Evolutionary conservation across 2,888 invertebrate genomes (phyloP), one percentile per base, ranked within the genome.

Genomic region (Lasius platythorax): DNA sequence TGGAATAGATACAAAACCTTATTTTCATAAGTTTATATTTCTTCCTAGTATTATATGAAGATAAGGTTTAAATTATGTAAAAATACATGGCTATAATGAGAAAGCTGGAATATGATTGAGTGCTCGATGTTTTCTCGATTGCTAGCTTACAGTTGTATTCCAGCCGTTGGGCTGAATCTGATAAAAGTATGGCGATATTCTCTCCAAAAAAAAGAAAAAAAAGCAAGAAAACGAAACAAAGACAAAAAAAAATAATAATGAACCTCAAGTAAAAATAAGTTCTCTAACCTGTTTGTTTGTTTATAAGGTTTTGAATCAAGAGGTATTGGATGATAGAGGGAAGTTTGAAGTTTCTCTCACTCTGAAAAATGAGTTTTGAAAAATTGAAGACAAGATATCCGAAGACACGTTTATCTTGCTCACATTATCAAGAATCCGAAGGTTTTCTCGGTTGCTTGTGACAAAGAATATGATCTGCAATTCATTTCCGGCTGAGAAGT

Each of bases 281-380:
- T 94, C 93, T 95, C 95, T 95, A 95, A 95, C 94, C 93, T 93
- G 92, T 97, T 97, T 97, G 97, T 97, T 97, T 97, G 96, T 97
- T 97, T 97, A 96, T 97, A 97, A 97, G 97, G 97, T 97, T 96
- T 97, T 97, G 97, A 97, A 97, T 97, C 97, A 97, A 97, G 97
- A 97, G 97, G 97, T 97, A 96, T 97, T 96, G 97, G 97, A 97
- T 97, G 97, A 97, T 95, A 94, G 95, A 95, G 95, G 95, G 95
- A 95, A 95, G 94, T 95, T 94, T 95, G 94, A 95, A 95, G 94
- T 95, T 94, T 95, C 50, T 50, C 50, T 50, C 93, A 92, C 93
- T 94, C 92, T 92, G 93, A 94, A 94, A 93, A 93, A 93, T 91
- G 93, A 92, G 93, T 94, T 94, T 94, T 93, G 93, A 93, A 94